Percentiles rank a stretch among this genome's conserved stretches.
Evolutionary conservation across 37 sponge, comb jelly and placozoan species (phyloP).

Genomic region (Beroe ovata): DNA sequence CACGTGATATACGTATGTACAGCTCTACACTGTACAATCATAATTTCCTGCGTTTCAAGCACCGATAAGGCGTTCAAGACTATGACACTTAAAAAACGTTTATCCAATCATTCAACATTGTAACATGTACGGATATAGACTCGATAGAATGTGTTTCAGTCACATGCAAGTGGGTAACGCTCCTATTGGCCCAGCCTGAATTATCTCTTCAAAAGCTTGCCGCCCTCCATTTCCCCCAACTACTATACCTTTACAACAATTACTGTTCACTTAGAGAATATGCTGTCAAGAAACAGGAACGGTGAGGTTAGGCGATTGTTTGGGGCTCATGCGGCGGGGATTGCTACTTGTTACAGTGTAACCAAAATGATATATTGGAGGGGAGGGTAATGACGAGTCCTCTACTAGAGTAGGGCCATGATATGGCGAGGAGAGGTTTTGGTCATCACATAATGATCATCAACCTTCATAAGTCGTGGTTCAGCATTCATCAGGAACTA

Average conservation of each 20-base stretch:
- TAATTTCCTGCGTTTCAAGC: slow-evolving; percentile 39
- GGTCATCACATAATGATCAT: no score
- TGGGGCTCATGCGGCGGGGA: neutral
- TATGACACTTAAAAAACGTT: slow-evolving; percentile 59
- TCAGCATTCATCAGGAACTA: no score
- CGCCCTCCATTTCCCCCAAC: slow-evolving; percentile 15
- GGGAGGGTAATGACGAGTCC: no score
- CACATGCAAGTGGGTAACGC: neutral
- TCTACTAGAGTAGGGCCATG: no score
- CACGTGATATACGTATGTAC: slow-evolving; percentile 38
- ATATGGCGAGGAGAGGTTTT: no score
- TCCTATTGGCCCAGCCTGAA: slow-evolving; percentile 32
- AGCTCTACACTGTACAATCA: no score
- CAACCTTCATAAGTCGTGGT: no score
- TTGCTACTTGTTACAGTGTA: neutral
- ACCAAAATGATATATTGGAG: no score
- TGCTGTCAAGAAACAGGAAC: neutral
- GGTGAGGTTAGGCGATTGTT: neutral
- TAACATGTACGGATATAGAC: slow-evolving; percentile 16
- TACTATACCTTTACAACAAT: slow-evolving; percentile 43
- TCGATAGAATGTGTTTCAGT: slow-evolving; percentile 17
- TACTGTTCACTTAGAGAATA: slow-evolving; percentile 41
- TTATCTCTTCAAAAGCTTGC: slow-evolving; percentile 34
- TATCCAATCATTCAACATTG: slow-evolving; percentile 63
- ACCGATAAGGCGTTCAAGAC: slow-evolving; percentile 52